A percentile compares a stretch with the other conserved stretches of the same genome.
phyloP scores from a whole-genome alignment of 23 tunicate genomes.

The Diplosoma virens region DNA sequence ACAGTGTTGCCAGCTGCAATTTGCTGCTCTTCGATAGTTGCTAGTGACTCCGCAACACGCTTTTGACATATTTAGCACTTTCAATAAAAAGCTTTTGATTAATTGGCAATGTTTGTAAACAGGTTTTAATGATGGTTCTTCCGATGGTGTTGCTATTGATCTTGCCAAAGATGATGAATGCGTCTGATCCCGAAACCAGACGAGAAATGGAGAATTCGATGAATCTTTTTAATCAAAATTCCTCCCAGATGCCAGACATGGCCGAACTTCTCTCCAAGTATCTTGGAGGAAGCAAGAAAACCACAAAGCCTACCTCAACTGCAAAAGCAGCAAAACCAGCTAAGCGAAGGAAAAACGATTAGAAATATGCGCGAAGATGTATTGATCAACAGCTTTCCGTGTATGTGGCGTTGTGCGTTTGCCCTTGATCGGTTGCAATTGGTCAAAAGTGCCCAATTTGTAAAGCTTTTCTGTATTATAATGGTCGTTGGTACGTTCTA shows the following conservation, averaged over 20 bases:
- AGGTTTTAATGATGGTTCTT: slow-evolving; percentile 86
- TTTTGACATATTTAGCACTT: too few relatives aligned
- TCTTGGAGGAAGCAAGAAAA: slow-evolving; percentile 46
- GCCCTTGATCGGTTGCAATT: too few relatives aligned
- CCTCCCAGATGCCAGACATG: slow-evolving; percentile 67
- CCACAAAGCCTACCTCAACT: slow-evolving; percentile 24
- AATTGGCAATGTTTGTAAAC: not conserved
- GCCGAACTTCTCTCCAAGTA: slow-evolving; percentile 62
- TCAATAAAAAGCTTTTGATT: too few relatives aligned
- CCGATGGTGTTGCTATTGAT: slow-evolving; percentile 65
- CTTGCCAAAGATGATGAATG: slow-evolving; percentile 77
- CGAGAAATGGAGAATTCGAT: slow-evolving; percentile 93
- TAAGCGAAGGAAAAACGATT: slow-evolving; percentile 12
- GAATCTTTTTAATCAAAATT: slow-evolving; percentile 74
- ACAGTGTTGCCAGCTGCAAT: too few relatives aligned
- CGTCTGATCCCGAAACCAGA: slow-evolving; percentile 76
- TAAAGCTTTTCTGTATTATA: too few relatives aligned
- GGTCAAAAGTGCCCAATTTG: too few relatives aligned
- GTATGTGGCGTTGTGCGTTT: too few relatives aligned
- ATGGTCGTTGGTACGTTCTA: too few relatives aligned
- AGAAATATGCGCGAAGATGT: too few relatives aligned
- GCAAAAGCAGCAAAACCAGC: not conserved
- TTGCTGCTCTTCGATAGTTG: too few relatives aligned
- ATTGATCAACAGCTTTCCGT: too few relatives aligned
- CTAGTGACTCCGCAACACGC: too few relatives aligned